Evolutionary conservation across 2,888 invertebrate species (phyloP).

Genomic region (Tanaodytes sp.): DNA sequence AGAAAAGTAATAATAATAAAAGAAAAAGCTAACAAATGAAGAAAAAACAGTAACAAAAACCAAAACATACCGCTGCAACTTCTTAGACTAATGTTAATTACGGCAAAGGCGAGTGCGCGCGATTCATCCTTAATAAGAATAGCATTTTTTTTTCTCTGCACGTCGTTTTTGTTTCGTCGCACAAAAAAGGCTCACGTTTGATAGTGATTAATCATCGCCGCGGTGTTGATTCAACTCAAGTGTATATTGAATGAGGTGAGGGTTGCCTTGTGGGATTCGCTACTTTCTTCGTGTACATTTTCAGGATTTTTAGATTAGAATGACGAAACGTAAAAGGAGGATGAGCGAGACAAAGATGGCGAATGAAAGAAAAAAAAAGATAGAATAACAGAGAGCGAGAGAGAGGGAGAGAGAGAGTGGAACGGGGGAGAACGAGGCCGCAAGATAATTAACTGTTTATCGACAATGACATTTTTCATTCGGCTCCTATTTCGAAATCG

Average conservation of each 20-base stretch:
- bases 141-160: too few species aligned
- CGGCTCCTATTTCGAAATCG: conserved; percentile 26
- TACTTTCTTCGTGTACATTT: conserved; percentile 28
- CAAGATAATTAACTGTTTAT: conserved; percentile 34
- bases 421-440: too few species aligned
- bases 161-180: too few species aligned
- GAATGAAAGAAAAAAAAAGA: too few species aligned
- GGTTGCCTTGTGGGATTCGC: conserved; percentile 2
- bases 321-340: conserved; percentile 20
- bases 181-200: conserved; percentile 33
- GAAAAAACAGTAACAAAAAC: too few species aligned
- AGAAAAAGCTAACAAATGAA: too few species aligned
- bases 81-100: conserved; percentile 40
- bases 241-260: conserved; percentile 1
- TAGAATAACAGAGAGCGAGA: too few species aligned
- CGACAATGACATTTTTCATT: conserved; percentile 30
- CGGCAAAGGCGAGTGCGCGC: conserved; percentile 24
- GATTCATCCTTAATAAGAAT: conserved; percentile 33
- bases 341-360: too few species aligned
- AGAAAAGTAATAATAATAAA: neutral
- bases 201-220: conserved; percentile 43
- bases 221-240: conserved; percentile 20
- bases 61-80: conserved; percentile 27
- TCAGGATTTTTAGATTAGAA: conserved; percentile 27
- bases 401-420: too few species aligned